A percentile compares a stretch with the other conserved stretches of the same genome.
Conservation (phyloP, 2,888 invertebrate genomes). For the Siphlonurus alternatus region DNA sequence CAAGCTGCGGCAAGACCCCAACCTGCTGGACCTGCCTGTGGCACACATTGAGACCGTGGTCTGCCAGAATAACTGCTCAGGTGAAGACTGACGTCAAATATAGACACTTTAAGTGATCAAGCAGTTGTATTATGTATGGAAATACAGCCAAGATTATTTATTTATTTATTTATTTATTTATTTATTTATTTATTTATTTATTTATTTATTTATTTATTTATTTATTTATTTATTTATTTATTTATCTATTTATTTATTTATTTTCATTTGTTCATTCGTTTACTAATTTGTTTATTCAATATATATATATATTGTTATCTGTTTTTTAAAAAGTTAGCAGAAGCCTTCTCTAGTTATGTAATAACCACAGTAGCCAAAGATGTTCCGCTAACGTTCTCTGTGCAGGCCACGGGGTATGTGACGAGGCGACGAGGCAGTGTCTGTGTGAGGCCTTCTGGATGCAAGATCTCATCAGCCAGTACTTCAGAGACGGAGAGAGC, state of each 20-base stretch:
- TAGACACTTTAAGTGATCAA: not conserved
- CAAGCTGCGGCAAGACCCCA: conserved; percentile 50
- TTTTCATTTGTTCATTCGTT: no score
- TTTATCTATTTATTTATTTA: no score
- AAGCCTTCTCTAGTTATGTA: not conserved
- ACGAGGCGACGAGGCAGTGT: conserved; percentile 65
- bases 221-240: no score
- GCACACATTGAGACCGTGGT: conserved; percentile 63
- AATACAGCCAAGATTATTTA: not conserved
- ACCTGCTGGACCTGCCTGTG: conserved; percentile 54
- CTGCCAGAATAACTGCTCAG: conserved; percentile 86
- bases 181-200: no score
- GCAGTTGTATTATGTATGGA: no score
- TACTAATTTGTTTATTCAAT: no score
- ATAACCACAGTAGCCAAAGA: not conserved
- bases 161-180: not conserved
- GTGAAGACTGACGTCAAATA: conserved; percentile 20
- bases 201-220: no score
- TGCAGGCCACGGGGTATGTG: conserved; percentile 64
- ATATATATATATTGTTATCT: no score
- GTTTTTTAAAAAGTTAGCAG: no score
- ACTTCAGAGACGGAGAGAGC: conserved; percentile 47
- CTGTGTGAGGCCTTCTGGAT: conserved; percentile 95
- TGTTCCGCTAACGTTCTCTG: not conserved
- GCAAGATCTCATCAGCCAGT: conserved; percentile 57